Conservation (phyloP, 2,797 vertebrate genomes). For the Mormyrops boulengeri region DNA sequence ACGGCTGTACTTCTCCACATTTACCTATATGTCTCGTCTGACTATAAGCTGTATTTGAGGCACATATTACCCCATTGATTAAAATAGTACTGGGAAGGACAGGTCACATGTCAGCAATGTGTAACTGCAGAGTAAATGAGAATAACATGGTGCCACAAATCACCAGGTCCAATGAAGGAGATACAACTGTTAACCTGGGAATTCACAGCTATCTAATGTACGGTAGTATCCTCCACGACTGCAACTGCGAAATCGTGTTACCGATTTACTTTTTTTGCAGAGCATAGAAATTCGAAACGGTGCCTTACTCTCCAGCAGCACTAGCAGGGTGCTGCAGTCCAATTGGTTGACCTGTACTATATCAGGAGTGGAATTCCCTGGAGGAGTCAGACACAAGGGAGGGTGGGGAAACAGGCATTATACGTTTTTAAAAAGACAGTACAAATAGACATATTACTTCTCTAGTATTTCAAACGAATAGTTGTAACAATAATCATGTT, state of each 20-base stretch:
- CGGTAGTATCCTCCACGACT: not conserved
- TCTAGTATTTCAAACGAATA: not conserved
- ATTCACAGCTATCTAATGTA: not conserved
- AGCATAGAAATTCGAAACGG: not conserved
- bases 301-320: constrained; percentile 73
- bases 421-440: constrained; percentile 1
- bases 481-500: not conserved
- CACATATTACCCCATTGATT: not conserved
- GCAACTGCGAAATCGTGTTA: not conserved
- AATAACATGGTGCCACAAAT: constrained; percentile 3
- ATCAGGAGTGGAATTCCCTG: constrained; percentile 62
- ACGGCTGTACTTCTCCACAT: not conserved
- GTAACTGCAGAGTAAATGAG: not conserved
- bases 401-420: not conserved
- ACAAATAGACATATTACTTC: not conserved
- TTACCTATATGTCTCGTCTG: not conserved
- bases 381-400: constrained; percentile 29
- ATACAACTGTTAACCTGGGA: not conserved
- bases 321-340: constrained; percentile 65
- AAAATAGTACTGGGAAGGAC: not conserved
- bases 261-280: not conserved
- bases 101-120: not conserved
- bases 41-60: not conserved
- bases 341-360: constrained; percentile 74
- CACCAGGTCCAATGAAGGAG: not conserved